Base-by-base conservation (phyloP, 2,888 invertebrate species). In the Chouioia cunea region DNA sequence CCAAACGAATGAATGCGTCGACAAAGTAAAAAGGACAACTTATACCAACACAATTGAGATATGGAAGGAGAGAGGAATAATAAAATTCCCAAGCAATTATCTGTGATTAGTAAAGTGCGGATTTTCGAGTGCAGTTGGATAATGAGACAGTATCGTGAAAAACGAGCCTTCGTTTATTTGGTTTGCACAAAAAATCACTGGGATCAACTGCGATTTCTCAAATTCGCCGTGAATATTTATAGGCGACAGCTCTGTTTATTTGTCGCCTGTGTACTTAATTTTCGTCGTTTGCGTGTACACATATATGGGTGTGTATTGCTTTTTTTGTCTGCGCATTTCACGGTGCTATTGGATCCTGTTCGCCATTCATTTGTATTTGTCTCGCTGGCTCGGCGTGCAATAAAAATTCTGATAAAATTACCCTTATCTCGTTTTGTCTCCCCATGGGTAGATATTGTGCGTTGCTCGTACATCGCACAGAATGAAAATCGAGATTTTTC, bases 161-260 rank as follows among this genome's bases (percentile, higher is more conserved):
- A 36, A 36, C 10, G 36, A 8, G 10, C 6, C 10, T 12, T 36
- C 36, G 36, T 36, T 36, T 36, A 36, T 36, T 36, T 12, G 10
- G 6, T 36, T 36, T 12, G 10, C 36, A 8, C 36, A 12, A 36
- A 27, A 27, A 27, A 27, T 27, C 27, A 27, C 27, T 6, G 27
- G 6, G 27, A 36, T 36, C 36, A 36, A 6, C 36, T 16, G 27
- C 53, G 76, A 75, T 75, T 75, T 78, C 76, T 76, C 76, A 75
- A 78, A 78, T 79, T 74, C 72, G 65, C 71, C 75, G 79, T 79
- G 78, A 78, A 79, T 79, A 79, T 79, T 78, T 79, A 79, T 78
- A 71, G 75, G 70, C 72, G 76, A 78, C 27, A 27, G 74, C 75
- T 77, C 75, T 57, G 23, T 52, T 65, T 66, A 57, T 57, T 56